Percentiles rank a stretch among this genome's conserved stretches.
Conservation (phyloP, 2,888 invertebrate genomes). For the Enchytraeus crypticus region DNA sequence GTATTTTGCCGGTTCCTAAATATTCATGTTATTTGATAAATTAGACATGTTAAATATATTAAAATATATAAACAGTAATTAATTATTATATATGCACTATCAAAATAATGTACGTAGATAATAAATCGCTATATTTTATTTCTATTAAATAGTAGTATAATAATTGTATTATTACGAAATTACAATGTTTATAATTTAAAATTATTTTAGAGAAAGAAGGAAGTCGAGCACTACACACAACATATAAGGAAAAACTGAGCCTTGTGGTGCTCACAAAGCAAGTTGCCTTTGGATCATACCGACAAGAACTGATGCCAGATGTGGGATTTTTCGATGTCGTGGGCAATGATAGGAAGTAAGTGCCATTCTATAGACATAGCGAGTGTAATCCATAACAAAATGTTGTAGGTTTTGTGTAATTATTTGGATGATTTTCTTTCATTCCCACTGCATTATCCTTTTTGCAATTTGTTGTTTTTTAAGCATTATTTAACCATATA, state of each 20-base stretch:
- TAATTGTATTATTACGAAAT: neutral
- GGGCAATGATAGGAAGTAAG: constrained; percentile 74
- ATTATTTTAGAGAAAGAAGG: constrained; percentile 78
- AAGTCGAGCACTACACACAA: constrained; percentile 88
- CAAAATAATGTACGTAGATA: too few species aligned
- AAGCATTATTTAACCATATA: too few species aligned
- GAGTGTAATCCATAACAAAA: too few species aligned
- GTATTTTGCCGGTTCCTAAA: constrained; percentile 44
- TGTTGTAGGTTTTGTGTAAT: neutral
- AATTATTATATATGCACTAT: too few species aligned
- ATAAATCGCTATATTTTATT: too few species aligned
- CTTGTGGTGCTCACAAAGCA: constrained; percentile 87
- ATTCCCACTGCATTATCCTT: too few species aligned
- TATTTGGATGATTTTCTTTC: neutral
- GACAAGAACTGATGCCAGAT: constrained; percentile 59
- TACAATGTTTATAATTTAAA: neutral
- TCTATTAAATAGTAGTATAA: neutral
- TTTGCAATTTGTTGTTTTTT: too few species aligned
- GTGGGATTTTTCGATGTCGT: constrained; percentile 90
- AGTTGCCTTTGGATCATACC: constrained; percentile 66
- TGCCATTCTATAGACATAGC: neutral
- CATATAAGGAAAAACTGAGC: constrained; percentile 84
- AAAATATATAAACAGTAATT: neutral
- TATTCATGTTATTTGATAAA: neutral
- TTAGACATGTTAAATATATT: neutral